phyloP scores from a whole-genome alignment of 2,888 invertebrate species.

The Elegia similella region DNA sequence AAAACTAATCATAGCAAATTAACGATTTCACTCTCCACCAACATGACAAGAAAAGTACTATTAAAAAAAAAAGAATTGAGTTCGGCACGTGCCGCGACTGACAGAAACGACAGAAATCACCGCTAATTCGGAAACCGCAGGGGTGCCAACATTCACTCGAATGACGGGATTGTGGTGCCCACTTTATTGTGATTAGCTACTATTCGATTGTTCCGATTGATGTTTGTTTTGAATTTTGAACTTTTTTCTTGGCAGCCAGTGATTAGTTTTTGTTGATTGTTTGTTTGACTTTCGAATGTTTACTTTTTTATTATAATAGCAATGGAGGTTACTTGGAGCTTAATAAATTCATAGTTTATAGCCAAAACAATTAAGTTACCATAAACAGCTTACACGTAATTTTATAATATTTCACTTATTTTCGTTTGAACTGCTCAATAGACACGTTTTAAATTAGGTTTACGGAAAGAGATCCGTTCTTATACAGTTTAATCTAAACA shows the following conservation, averaged over 20 bases:
- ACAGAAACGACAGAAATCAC: slow-evolving; percentile 13
- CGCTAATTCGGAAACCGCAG: slow-evolving; percentile 20
- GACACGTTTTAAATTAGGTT: too few relatives aligned
- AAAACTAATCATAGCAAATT: neutral
- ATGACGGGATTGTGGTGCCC: slow-evolving; percentile 8
- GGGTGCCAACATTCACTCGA: slow-evolving; percentile 13
- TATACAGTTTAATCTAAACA: neutral
- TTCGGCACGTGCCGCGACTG: slow-evolving; percentile 18
- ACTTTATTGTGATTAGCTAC: slow-evolving; percentile 7
- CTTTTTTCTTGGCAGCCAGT: neutral
- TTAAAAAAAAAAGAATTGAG: slow-evolving; percentile 13
- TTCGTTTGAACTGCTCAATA: too few relatives aligned
- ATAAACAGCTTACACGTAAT: too few relatives aligned
- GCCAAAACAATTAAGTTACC: too few relatives aligned
- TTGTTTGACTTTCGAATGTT: too few relatives aligned
- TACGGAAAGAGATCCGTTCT: too few relatives aligned
- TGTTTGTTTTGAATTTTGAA: neutral
- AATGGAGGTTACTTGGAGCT: too few relatives aligned
- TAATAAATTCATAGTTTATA: too few relatives aligned
- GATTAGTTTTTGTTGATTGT: too few relatives aligned
- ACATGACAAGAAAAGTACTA: slow-evolving; percentile 5
- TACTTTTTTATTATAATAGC: too few relatives aligned
- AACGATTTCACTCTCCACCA: neutral
- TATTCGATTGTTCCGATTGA: neutral
- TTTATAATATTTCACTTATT: too few relatives aligned